Conservation (phyloP, 2,113 vertebrate species). For the Malurus alboscapulatus region DNA sequence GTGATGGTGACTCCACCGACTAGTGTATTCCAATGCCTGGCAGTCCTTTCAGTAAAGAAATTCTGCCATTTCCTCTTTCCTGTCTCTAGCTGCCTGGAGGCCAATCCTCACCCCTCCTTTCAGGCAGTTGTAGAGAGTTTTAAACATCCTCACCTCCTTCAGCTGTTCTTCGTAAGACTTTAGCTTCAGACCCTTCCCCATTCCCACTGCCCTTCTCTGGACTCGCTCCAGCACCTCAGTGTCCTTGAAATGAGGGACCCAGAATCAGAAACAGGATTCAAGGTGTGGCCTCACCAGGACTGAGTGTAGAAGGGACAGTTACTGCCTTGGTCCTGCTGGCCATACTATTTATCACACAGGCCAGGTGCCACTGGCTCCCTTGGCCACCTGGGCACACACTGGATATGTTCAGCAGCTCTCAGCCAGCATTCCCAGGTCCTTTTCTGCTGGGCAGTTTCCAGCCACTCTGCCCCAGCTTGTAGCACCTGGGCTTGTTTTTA, state of each 20-base stretch:
- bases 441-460: not conserved
- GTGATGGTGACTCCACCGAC: not conserved
- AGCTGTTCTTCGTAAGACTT: not conserved
- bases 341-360: not conserved
- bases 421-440: not conserved
- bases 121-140: not conserved
- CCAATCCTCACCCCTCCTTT: not conserved
- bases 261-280: not conserved
- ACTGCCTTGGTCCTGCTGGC: not conserved
- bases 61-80: not conserved
- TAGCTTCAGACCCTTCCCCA: not conserved
- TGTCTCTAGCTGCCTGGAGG: not conserved
- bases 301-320: not conserved
- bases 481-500: not conserved
- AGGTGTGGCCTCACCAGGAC: not conserved
- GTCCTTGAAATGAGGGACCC: not conserved
- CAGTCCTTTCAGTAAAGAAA: not conserved
- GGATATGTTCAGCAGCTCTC: not conserved
- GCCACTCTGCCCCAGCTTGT: not conserved
- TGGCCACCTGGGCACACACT: not conserved
- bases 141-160: not conserved
- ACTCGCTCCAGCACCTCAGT: not conserved
- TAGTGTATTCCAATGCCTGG: not conserved
- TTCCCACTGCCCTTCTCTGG: fast-evolving
- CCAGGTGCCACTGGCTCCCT: not conserved